A percentile compares a stretch with the other conserved stretches of the same genome.
phyloP scores from a whole-genome alignment of 2,113 vertebrate species.

The Puffinus mauretanicus region DNA sequence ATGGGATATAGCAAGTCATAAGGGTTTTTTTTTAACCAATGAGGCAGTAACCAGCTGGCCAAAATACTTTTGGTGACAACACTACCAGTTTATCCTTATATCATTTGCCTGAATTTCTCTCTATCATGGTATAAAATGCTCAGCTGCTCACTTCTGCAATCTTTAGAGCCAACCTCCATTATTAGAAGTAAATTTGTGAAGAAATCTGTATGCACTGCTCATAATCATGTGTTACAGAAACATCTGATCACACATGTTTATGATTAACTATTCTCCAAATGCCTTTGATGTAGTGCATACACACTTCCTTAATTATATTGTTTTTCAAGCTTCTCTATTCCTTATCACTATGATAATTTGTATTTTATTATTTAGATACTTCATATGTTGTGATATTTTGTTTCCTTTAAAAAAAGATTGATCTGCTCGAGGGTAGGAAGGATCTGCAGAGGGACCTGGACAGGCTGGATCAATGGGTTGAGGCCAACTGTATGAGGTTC shows the following conservation, averaged over 20 bases:
- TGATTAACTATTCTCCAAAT: neutral
- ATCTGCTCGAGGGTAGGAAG: no score
- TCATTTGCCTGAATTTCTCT: neutral
- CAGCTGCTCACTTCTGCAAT: neutral
- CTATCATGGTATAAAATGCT: neutral
- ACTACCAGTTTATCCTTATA: neutral
- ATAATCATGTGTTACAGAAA: neutral
- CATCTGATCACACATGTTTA: neutral
- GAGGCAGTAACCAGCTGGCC: neutral
- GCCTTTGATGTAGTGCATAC: neutral
- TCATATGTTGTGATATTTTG: neutral
- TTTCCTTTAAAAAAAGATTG: neutral
- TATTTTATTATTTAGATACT: neutral
- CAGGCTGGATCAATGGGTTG: no score
- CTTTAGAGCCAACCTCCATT: neutral
- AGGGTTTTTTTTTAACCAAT: neutral
- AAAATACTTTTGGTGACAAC: neutral
- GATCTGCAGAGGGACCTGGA: no score
- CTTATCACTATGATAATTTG: neutral
- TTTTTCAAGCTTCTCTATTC: neutral
- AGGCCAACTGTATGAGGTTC: no score
- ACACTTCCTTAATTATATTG: neutral
- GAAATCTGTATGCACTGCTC: neutral
- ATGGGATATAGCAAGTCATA: neutral
- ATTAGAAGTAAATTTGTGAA: neutral